These are phyloP conservation scores for Apotomis capreana DNA, from an alignment of 2,888 invertebrate genomes.

Conservation along the genomic window DNA sequence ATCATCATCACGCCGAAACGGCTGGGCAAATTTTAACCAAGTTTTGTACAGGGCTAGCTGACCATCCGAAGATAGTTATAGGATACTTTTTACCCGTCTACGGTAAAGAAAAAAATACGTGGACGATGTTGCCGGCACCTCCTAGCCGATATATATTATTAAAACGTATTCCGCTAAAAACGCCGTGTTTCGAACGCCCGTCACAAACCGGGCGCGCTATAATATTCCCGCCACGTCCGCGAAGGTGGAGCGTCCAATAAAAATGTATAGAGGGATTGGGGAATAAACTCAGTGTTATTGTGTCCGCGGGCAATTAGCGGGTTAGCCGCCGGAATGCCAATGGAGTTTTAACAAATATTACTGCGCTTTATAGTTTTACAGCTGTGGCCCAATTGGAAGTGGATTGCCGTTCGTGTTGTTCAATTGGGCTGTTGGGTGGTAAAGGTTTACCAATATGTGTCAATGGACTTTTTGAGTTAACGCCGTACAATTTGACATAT, in stretches of 20 bases:
- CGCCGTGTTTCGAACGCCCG: slow-evolving; percentile 29
- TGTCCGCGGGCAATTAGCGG: slow-evolving; percentile 69
- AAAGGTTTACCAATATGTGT: no score
- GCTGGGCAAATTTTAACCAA: no score
- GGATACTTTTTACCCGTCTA: no score
- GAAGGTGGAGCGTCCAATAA: slow-evolving; percentile 80
- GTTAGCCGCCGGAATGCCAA: slow-evolving; percentile 56
- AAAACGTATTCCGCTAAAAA: not conserved
- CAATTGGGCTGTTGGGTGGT: no score
- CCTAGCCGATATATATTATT: no score
- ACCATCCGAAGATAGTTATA: no score
- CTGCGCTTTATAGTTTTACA: not conserved
- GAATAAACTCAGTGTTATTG: slow-evolving; percentile 63
- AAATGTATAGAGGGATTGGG: slow-evolving; percentile 82
- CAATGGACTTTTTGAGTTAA: no score
- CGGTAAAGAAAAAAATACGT: no score
- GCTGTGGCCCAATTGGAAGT: not conserved
- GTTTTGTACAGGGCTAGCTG: no score
- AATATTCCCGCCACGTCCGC: slow-evolving; percentile 67
- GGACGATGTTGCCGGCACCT: no score
- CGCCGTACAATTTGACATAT: no score
- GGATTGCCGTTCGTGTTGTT: not conserved
- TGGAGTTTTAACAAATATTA: slow-evolving; percentile 17
- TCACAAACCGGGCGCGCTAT: slow-evolving; percentile 47
- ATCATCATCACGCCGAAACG: no score